These are phyloP conservation scores for Australoheros scitulus DNA, from an alignment of 2,113 vertebrate genomes.

Conservation along the genomic window DNA sequence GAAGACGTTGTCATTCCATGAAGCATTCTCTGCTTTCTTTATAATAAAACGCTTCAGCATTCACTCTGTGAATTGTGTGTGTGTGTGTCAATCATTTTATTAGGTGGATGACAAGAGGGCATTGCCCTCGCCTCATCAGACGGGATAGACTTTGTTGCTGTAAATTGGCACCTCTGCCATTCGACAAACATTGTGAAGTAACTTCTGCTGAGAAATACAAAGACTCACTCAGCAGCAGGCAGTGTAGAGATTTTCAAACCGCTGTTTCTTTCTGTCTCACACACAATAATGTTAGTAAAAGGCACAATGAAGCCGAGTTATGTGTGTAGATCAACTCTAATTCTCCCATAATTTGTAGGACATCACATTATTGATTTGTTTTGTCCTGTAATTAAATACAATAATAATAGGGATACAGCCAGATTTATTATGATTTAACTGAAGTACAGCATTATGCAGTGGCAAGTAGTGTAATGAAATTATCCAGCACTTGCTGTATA, in stretches of 20 bases:
- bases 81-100: conserved; percentile 47
- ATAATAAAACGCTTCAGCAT: conserved; percentile 72
- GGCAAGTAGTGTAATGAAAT: conserved; percentile 64
- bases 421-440: conserved; percentile 60
- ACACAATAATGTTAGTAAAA: not conserved
- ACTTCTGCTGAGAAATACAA: conserved; percentile 29
- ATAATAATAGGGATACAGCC: conserved; percentile 17
- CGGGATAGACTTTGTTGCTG: conserved; percentile 36
- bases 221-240: conserved; percentile 13
- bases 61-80: conserved; percentile 19
- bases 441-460: conserved; percentile 52
- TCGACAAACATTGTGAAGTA: conserved; percentile 46
- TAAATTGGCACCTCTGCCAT: conserved; percentile 46
- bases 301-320: conserved; percentile 2
- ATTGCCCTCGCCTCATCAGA: conserved; percentile 18
- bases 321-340: conserved; percentile 47
- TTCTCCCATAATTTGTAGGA: conserved; percentile 47
- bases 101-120: conserved; percentile 33
- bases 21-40: conserved; percentile 62
- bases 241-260: not conserved
- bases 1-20: conserved; percentile 15
- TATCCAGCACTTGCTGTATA: conserved; percentile 55
- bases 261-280: not conserved
- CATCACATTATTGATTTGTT: conserved; percentile 53
- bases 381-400: conserved; percentile 64